Base-by-base conservation (phyloP, 2,888 invertebrate species). In the Trachelus troglodyta region DNA sequence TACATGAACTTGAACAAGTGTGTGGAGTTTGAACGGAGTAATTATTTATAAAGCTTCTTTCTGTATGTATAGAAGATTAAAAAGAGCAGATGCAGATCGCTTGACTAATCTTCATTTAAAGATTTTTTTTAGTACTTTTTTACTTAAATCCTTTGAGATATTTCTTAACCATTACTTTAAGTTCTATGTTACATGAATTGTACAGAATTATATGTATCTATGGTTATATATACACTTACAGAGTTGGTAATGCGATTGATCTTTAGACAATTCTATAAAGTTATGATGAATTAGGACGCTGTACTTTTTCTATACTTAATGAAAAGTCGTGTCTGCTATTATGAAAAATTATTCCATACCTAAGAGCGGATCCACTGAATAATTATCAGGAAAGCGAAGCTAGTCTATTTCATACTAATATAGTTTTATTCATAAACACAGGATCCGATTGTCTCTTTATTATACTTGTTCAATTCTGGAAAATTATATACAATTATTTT, bases 151-250 rank as follows among this genome's bases (percentile, higher is more conserved):
- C 9, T 56, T 56, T 23, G 9, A 1, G 9, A 56, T 23, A 15
- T 23, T 56, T 56, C 15, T 23, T 56, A 23, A 56, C 9, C 15
- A 9, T 56, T 23, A 23, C 56, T 56, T 56, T 56, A 56, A 56
- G 6, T 15, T 23, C 23, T 56, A 56, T 23, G 1, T 23, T 56
- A 37, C 81, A 84, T 71, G 78, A 33, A 56, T 82, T 89, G 69
- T 80, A 79, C 30, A 34, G 71, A 75, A 40, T 56, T 11, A 34
- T 77, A 34, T 75, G 40, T 71, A 75, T 56, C 9, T 23, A 56
- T 56, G 23, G 6, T 6, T 56, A 56, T 56, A 56, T 56, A 56
- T 56, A 56, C 56, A 56, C 23, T 56, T 56, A 23, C 23, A 23
- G 23, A 56, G 56, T 23, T 23, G 56, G 9, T 56, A 23, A 23